Conservation (phyloP, 2,113 vertebrate species). For the Halichoerus grypus region DNA sequence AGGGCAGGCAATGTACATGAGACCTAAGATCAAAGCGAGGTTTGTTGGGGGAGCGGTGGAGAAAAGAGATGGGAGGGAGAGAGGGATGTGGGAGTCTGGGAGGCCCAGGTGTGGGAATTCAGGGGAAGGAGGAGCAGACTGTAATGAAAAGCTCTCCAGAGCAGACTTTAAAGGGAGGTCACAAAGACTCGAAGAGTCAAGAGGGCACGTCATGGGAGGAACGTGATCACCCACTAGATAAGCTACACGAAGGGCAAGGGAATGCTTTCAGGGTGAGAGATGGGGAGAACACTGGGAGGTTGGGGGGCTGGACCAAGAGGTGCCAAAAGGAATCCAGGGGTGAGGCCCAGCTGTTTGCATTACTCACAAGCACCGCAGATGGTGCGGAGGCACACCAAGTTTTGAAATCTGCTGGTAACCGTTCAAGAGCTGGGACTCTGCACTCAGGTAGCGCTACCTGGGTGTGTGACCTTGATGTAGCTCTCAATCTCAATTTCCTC, state of each 20-base stretch:
- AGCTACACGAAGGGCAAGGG: background rate
- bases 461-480: background rate
- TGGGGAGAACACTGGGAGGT: background rate
- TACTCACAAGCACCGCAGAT: background rate
- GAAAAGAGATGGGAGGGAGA: background rate
- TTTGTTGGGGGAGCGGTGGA: background rate
- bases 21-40: background rate
- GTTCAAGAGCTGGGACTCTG: background rate
- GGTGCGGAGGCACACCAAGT: background rate
- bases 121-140: background rate
- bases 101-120: background rate
- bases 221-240: background rate
- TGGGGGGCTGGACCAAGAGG: background rate
- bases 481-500: background rate
- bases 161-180: background rate
- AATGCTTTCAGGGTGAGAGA: background rate
- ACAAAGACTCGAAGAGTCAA: constrained; percentile 10
- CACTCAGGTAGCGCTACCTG: background rate
- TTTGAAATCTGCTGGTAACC: background rate
- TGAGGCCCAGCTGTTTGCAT: background rate
- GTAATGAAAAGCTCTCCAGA: background rate
- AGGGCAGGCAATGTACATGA: background rate
- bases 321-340: background rate
- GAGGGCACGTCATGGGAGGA: background rate
- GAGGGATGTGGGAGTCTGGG: background rate